Evolutionary conservation across 1,140 invertebrate genomes (phyloP), one percentile per base, ranked within the genome.

Genomic region (Drosophila chauvacae): DNA sequence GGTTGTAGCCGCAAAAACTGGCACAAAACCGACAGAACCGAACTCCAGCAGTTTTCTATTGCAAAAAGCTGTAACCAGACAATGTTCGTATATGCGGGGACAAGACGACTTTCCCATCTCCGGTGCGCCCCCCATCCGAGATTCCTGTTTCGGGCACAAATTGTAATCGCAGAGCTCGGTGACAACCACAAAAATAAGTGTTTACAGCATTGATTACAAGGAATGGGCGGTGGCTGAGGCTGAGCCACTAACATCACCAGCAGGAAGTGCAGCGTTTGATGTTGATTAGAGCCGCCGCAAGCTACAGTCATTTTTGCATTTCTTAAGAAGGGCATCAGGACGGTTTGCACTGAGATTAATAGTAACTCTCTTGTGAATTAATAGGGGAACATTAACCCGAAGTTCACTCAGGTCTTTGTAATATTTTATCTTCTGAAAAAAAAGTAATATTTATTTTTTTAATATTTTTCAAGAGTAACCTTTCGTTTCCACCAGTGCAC

Each of bases 191-290:
- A 90, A 90, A 90, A 90, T 90, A 90, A 90, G 85, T 90, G 85
- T 90, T 90, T 90, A 90, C 85, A 90, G 86, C 85, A 90, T 90
- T 90, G 85, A 90, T 90, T 90, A 90, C 85, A 90, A 90, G 81
- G 71, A 59, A 76, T 75, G 60, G 69, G 80, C 77, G 72, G 79
- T 61, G 72, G 69, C 50, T 47, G 56, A 39, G 55, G 45, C 37
- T 20, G 18, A 58, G 50, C 39, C 61, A 44, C 69, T 26, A 41
- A 48, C 57, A 76, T 62, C 35, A 33, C 23, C 30, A 53, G 48
- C 62, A 56, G 58, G 26, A 62, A 39, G 58, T 41, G 59, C 62
- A 45, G 37, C 62, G 48, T 70, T 77, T 73, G 80, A 64, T 58
- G 82, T 87, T 87, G 85, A 87, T 88, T 87, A 87, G 84, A 88